Conservation (phyloP, 1,140 invertebrate genomes). For the Drosophila lacertosa region DNA sequence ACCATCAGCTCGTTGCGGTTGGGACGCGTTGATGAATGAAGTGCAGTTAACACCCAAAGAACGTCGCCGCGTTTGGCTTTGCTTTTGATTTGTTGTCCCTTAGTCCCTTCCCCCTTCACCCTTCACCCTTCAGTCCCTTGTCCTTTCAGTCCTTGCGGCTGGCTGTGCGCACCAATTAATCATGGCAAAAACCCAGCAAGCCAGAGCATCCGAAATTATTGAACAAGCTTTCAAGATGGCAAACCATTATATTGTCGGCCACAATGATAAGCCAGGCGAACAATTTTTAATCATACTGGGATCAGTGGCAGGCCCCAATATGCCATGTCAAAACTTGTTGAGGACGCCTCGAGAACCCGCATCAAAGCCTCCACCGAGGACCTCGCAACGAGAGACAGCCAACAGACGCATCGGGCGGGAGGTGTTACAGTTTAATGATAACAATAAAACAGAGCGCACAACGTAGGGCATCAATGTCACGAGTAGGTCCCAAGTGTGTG, state of each 20-base stretch:
- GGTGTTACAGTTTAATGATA: slow-evolving; percentile 78
- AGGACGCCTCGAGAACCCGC: slow-evolving; percentile 54
- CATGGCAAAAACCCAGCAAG: slow-evolving; percentile 46
- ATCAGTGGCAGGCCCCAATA: slow-evolving; percentile 33
- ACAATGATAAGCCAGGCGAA: slow-evolving; percentile 64
- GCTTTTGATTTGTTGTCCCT: slow-evolving; percentile 65
- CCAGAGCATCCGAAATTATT: slow-evolving; percentile 10
- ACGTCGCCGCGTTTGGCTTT: slow-evolving; percentile 36
- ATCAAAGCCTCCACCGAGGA: slow-evolving; percentile 33
- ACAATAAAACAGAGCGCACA: slow-evolving; percentile 77
- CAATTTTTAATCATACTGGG: slow-evolving; percentile 79
- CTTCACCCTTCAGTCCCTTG: too few relatives aligned
- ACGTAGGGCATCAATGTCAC: slow-evolving; percentile 73
- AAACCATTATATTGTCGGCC: slow-evolving; percentile 47
- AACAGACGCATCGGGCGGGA: slow-evolving; percentile 50
- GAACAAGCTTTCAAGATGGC: slow-evolving; percentile 13
- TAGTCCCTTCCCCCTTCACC: too few relatives aligned
- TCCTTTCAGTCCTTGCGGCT: slow-evolving; percentile 9
- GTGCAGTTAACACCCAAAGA: slow-evolving; percentile 77
- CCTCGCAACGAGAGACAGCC: slow-evolving; percentile 44
- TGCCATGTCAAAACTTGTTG: slow-evolving; percentile 76
- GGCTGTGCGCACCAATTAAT: slow-evolving; percentile 70
- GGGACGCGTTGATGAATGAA: slow-evolving; percentile 78
- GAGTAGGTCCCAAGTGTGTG: slow-evolving; percentile 33
- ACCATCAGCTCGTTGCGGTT: slow-evolving; percentile 64